These are phyloP conservation scores for Denticeps clupeoides DNA, from an alignment of 2,797 vertebrate genomes.

Conservation along the genomic window DNA sequence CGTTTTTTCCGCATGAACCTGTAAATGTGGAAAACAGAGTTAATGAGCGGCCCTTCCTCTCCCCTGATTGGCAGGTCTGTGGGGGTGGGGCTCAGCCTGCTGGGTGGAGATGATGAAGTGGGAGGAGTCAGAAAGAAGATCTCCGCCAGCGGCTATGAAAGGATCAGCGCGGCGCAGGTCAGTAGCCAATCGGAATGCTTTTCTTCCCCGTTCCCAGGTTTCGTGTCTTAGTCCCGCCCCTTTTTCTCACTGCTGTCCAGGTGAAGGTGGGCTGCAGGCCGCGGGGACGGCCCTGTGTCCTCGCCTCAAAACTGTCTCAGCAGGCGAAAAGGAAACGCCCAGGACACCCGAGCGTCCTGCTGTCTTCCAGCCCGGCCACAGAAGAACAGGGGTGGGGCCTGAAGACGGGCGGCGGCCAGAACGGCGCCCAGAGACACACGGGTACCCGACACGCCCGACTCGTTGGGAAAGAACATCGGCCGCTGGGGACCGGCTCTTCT, in stretches of 20 bases:
- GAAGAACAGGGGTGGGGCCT: too few relatives aligned
- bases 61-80: constrained; percentile 51
- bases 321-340: constrained; percentile 65
- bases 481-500: constrained; percentile 23
- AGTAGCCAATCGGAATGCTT: constrained; percentile 19
- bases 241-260: constrained; percentile 35
- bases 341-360: too few relatives aligned
- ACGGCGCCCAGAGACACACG: constrained; percentile 11
- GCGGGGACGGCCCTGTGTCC: constrained; percentile 49
- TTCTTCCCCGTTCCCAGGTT: too few relatives aligned
- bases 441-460: too few relatives aligned
- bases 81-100: constrained; percentile 64
- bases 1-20: too few relatives aligned
- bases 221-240: too few relatives aligned
- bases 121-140: constrained; percentile 57
- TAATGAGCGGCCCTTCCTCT: too few relatives aligned
- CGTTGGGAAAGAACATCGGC: too few relatives aligned
- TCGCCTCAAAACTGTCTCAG: constrained; percentile 67
- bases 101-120: constrained; percentile 55
- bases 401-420: constrained; percentile 13
- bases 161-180: constrained; percentile 60
- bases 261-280: constrained; percentile 68
- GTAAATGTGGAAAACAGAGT: too few relatives aligned
- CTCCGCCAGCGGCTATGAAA: constrained; percentile 52
- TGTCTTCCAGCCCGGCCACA: too few relatives aligned